Evolutionary conservation across 2,113 vertebrate species (phyloP), one percentile per base, ranked within the genome.

Genomic region (Mola mola): DNA sequence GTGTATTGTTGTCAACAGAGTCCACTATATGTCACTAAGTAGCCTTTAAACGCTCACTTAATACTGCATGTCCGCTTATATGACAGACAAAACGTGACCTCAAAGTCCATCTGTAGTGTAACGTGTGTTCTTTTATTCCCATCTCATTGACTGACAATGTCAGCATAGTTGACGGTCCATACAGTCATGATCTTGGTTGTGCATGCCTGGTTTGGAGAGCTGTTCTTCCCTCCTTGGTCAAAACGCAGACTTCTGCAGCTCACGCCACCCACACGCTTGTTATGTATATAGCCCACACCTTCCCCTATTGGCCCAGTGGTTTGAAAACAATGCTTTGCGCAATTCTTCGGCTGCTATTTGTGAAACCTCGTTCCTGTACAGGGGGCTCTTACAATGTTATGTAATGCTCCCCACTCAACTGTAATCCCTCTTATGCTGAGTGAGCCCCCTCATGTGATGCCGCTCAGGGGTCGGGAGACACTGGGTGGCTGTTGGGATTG

Each of bases 371-470:
- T 52, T 67, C 55, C 59, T 68, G 66, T 46, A 64, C 61, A 38
- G 25, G 80, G 79, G 63, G 47, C 21, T 83, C 75, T 82, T 66
- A 64, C 51, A 50, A 48, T 4, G 67, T 90, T 84, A 79, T 33
- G 66, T 60, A 87, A 90, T 62, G 50, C 69, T 79, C 79, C 79
- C 71, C 69, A 61, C 72, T 78, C 72, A 36, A 37, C 44, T 41
- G 34, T 84, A 88, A 90, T 87, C 86, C 83, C 56, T 66, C 69
- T 87, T 81, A 85, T 43, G 61, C 81, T 57, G 53, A 85, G 58
- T 68, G 66, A 82, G 66, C 55, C 73, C 66, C 61, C 82, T 75
- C 77, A 84, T 84, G 82, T 89, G 87, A 89, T 8, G 10, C 31
- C 16, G 70, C 59, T 69, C 26, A 75, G 66, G 51, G 38, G 33